Evolutionary conservation across 2,113 vertebrate genomes (phyloP), one percentile per base, ranked within the genome.

Genomic region (Amphilophus citrinellus): DNA sequence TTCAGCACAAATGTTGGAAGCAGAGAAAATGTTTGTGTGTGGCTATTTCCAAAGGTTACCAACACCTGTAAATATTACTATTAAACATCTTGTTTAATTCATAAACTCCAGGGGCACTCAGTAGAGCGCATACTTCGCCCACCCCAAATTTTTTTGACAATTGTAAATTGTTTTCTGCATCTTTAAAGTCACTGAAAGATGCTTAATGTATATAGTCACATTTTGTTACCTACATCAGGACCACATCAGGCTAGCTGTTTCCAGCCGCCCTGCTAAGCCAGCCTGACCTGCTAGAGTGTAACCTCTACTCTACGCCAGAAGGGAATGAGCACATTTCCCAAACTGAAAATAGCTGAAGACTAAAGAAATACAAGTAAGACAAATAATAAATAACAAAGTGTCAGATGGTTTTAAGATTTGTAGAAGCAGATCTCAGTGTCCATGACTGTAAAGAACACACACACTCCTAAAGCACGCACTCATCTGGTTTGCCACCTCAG

Each of bases 401-500:
- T 75, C 42, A 77, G n/a, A 65, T n/a, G 27, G 27, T 85, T 81
- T 81, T 58, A 39, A 53, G 22, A 79, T 71, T 68, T 79, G 50
- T 57, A 75, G 71, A 75, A 32, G 53, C 58, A 10, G 39, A 79
- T 81, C 37, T 89, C 59, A 24, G 18, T 42, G 44, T 86, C 68
- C 44, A 76, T 83, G 80, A 79, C 87, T 84, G 77, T 77, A 76
- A 86, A 47, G 32, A 59, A 77, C 37, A 82, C 20, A 80, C 83
- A 79, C 63, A 77, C 78, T 71, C 50, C 62, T 24, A 42, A 1
- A 76, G 61, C 78, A 77, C 75, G 32, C 76, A 61, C 78, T 89
- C 92, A 93, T 93, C 89, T 94, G 91, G 91, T 91, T 87, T 89
- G 88, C 91, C 94, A 95, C 92, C 94, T 90, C 93, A 85, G 88